Evolutionary conservation across 2,113 vertebrate genomes (phyloP), one percentile per base, ranked within the genome.

Genomic region (Callithrix jacchus): DNA sequence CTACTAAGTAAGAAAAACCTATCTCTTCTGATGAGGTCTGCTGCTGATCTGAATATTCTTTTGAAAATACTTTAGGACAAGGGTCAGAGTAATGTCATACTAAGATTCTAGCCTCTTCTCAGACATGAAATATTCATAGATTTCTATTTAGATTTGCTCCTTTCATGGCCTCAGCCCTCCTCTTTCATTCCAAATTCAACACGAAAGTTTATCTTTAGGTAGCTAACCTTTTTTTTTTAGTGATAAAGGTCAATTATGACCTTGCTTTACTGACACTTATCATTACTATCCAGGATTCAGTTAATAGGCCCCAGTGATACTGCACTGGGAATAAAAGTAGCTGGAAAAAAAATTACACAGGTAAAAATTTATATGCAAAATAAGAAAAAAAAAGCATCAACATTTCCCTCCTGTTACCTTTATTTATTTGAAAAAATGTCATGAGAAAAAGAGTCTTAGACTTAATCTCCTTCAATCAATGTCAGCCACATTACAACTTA

Each of bases 381-480:
- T 97, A 91, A 98, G 93, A 98, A 98, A 97, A 64, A 98, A 97
- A 98, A 97, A 92, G 87, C 93, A 98, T 97, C 98, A 98, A 98
- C 96, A 98, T 98, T 97, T 94, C 92, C 90, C 87, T 96, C 95
- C 95, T 91, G 87, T 97, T 98, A 93, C 97, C 96, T 98, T 97
- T 98, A 98, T 98, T 99, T 98, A 98, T 98, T 98, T 98, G 98
- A 99, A 98, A 98, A 98, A 99, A 98, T 97, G 98, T 98, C 98
- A 97, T 96, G 97, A 98, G 94, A 98, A 98, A 98, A 98, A 96
- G 92, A 98, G 97, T 98, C 97, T 97, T 98, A 95, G 98, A 98
- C 97, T 98, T 99, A 99, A 99, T 99, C 98, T 98, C 97, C 98
- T 98, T 98, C 98, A 99, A 98, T 99, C 98, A 99, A 98, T 98